Evolutionary conservation across 1,140 invertebrate genomes (phyloP), one percentile per base, ranked within the genome.

Genomic region (Scaptodrosophila lebanonensis): DNA sequence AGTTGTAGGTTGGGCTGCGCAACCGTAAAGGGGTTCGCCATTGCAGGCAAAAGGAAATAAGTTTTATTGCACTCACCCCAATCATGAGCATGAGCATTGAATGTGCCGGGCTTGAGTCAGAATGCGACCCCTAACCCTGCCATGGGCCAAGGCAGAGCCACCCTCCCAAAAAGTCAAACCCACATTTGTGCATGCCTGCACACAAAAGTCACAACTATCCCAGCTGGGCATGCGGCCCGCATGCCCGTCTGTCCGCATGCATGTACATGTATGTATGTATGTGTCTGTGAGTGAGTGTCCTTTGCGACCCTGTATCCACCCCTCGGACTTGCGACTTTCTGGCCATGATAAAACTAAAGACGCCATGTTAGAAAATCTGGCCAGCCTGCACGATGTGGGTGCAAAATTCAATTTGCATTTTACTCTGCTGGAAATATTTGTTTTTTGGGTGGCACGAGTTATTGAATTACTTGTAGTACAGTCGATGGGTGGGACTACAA

Each of bases 201-300:
- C 61, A 60, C 70, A 66, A 65, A 83, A 82, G 75, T 82, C 75
- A 82, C 69, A 82, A 82, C 75, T 82, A 82, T 82, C 69, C 76
- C 76, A 75, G 66, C 66, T 75, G 49, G 43, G 53, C 38, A 69
- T 62, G 45, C 58, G 57, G 69, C 50, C 50, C 52, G 53, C 54
- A 56, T 48, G 61, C 5, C 20, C 29, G n/a, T 25, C 39, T 7
- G 5, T 6, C 5, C 27, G 5, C 9, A 6, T 9, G 32, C 9
- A 11, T 35, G 9, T 4, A 11, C 32, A 11, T 35, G 9, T 9
- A 13, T 13, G 9, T 35, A 4, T 35, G 7, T 12, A 40, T 16
- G 38, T 40, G 13, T 17, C 17, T 6, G 39, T 13, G 15, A 48
- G 38, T 33, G 49, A 45, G 50, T 63, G 17, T 56, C 57, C 36